A percentile compares a stretch with the other conserved stretches of the same genome.
These are phyloP conservation scores for Griposia aprilina DNA, from an alignment of 2,888 invertebrate species.

Conservation along the genomic window DNA sequence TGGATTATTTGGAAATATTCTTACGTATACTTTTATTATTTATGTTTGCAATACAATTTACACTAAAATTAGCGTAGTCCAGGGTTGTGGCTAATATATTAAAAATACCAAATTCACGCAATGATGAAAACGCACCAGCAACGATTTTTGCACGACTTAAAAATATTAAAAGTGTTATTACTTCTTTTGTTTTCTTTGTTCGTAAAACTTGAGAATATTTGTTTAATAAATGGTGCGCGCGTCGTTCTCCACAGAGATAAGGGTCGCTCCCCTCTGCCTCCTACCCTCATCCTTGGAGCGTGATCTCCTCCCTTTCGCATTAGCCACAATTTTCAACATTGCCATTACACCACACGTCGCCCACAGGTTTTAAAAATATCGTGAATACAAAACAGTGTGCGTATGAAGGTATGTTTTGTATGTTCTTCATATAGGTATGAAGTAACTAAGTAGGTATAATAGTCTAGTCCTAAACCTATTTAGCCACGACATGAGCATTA, in stretches of 20 bases:
- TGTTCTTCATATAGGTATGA: neutral
- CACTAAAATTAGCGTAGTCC: neutral
- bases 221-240: conserved; percentile 75
- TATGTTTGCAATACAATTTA: neutral
- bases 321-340: conserved; percentile 74
- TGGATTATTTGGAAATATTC: conserved; percentile 34
- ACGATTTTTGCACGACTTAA: neutral
- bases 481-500: neutral
- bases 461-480: neutral
- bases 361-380: conserved; percentile 58
- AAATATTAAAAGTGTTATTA: conserved; percentile 21
- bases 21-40: neutral
- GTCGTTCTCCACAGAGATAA: conserved; percentile 72
- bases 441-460: neutral
- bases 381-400: conserved; percentile 1
- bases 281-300: conserved; percentile 65
- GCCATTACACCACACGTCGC: conserved; percentile 62
- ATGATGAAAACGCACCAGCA: neutral
- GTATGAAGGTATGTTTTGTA: neutral
- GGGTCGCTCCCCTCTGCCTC: conserved; percentile 67
- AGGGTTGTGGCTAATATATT: neutral
- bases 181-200: conserved; percentile 54
- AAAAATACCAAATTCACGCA: neutral
- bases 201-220: conserved; percentile 58
- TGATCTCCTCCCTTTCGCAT: conserved; percentile 76